Percentiles rank a stretch among this genome's conserved stretches.
phyloP scores from a whole-genome alignment of 1,140 invertebrate genomes.

The Drosophila pallidifrons region DNA sequence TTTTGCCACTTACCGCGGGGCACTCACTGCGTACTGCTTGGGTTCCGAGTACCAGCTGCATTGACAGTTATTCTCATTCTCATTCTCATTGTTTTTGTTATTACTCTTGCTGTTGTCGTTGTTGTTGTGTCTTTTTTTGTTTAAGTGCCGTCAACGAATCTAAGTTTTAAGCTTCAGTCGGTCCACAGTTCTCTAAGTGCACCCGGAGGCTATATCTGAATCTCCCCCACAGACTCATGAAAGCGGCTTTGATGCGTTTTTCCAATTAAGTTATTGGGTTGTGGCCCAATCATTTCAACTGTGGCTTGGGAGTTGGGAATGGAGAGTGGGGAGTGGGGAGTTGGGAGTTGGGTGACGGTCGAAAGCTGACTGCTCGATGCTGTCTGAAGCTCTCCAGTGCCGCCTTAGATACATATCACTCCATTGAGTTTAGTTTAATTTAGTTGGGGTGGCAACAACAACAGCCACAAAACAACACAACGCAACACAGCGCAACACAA shows the following conservation, averaged over 20 bases:
- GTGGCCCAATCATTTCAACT: conserved; percentile 36
- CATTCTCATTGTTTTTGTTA: conserved; percentile 1
- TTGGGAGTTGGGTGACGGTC: neutral
- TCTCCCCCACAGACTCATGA: conserved; percentile 16
- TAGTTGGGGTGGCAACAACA: conserved; percentile 17
- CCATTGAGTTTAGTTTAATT: conserved; percentile 43
- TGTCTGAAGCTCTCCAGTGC: conserved; percentile 1
- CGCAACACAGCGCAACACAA: conserved; percentile 3
- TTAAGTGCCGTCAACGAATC: conserved; percentile 20
- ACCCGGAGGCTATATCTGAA: conserved; percentile 21
- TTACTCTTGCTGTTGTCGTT: neutral
- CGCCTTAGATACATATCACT: conserved; percentile 37
- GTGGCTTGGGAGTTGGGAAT: conserved; percentile 23
- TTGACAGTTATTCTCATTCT: conserved; percentile 26
- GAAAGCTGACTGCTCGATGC: conserved; percentile 2
- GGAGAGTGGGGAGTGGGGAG: too few species aligned
- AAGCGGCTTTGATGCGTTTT: conserved; percentile 56
- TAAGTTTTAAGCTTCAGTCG: conserved; percentile 35
- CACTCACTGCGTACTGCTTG: neutral
- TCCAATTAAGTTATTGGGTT: conserved; percentile 60
- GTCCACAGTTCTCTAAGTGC: conserved; percentile 29
- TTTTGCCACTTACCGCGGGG: conserved; percentile 36
- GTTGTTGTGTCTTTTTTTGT: conserved; percentile 23
- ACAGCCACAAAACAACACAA: conserved; percentile 6
- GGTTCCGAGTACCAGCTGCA: conserved; percentile 16